Evolutionary conservation across 2,113 vertebrate species (phyloP), one percentile per base, ranked within the genome.

Genomic region (Phalacrocorax brasilianus): DNA sequence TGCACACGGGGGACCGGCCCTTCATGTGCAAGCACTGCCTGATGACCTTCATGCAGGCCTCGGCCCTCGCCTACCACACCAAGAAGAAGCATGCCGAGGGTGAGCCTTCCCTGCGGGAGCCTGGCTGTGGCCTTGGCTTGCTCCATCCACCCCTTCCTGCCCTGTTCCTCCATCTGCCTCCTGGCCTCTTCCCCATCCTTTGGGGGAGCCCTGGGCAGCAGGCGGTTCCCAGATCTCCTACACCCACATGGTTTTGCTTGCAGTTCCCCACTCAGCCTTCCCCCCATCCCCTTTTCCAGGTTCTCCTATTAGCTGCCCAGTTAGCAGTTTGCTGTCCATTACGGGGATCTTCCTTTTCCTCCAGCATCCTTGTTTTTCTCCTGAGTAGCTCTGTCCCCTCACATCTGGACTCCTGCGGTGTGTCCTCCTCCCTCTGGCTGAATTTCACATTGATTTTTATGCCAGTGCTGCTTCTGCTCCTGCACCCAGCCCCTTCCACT

Each of bases 61-160:
- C 98, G 0, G 99, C 99, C 5, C 98, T 99, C 1, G 98, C 99
- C 30, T 99, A 99, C 91, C 99, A 99, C 98, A 99, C 98, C 93
- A 99, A 99, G 97, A 99, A 98, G 98, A 98, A 99, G 93, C 99
- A 99, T 8, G 98, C 98, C 0, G 99, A 99, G 95, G 99, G 99
- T 99, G 95, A 85, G 71, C 52, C 16, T 2, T 12, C 52, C n/a
- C 23, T 1, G 3, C 0, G 3, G 65, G 40, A 70, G 66, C 38
- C 33, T 2, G 3, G 56, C 33, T 16, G 3, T 20, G 76, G 67
- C 5, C 53, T 79, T 45, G 12, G 20, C 56, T 86, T 58, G 33
- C 28, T 85, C 44, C 12, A 28, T 81, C 40, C 55, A 11, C 33
- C 12, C 9, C 53, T 75, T 35, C 8, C 18, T 80, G 42, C 49